Percentiles rank a stretch among this genome's conserved stretches.
Evolutionary conservation across 1,140 invertebrate genomes (phyloP).

Genomic region (Akabosia matsudoensis): DNA sequence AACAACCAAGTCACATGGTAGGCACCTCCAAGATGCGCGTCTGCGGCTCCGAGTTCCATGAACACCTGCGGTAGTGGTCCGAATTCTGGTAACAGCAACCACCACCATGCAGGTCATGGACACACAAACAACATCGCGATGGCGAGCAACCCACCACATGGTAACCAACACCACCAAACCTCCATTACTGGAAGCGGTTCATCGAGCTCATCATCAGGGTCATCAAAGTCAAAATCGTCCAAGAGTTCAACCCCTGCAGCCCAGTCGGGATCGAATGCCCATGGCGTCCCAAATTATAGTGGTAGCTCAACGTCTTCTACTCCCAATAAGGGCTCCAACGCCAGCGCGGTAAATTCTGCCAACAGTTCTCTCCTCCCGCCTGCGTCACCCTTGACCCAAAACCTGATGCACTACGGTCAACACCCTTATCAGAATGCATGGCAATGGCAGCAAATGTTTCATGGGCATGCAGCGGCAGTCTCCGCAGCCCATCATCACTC

Average conservation of each 20-base stretch:
- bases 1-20: background rate
- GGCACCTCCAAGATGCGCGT: background rate
- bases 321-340: background rate
- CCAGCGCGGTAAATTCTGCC: background rate
- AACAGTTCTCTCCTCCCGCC: background rate
- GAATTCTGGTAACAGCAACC: background rate
- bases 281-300: background rate
- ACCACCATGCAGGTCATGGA: background rate
- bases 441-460: constrained; percentile 1
- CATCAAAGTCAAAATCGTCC: background rate
- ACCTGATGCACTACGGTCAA: background rate
- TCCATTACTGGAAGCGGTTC: background rate
- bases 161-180: background rate
- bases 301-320: background rate
- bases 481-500: constrained; percentile 14
- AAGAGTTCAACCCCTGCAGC: background rate
- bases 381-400: background rate
- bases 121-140: background rate
- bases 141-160: background rate
- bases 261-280: background rate
- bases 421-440: background rate
- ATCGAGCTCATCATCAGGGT: background rate
- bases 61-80: background rate
- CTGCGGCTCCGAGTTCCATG: background rate
- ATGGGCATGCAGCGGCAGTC: background rate